These are phyloP conservation scores for Chlorodrepanis virens DNA, from an alignment of 2,113 vertebrate species.

Conservation along the genomic window DNA sequence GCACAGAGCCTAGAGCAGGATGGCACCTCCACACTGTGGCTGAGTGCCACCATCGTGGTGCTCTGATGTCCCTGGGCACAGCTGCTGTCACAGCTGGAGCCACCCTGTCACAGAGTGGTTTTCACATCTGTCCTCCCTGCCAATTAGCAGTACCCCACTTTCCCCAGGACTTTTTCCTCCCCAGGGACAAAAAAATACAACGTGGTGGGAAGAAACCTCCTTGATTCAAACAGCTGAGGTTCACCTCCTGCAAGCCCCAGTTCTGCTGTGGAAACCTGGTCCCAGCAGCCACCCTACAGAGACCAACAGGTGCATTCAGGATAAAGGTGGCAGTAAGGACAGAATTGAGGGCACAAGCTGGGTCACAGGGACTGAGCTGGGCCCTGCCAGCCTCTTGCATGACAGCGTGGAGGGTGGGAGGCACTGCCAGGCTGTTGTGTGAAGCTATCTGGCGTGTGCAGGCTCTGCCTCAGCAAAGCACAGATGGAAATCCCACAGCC, in stretches of 20 bases:
- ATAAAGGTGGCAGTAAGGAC: background rate
- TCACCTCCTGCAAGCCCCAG: background rate
- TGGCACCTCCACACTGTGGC: background rate
- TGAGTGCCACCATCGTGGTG: background rate
- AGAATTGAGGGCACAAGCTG: background rate
- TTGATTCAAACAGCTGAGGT: background rate
- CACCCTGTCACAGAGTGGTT: accelerated
- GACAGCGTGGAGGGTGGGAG: background rate
- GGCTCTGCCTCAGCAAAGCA: background rate
- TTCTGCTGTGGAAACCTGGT: background rate
- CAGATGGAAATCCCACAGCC: background rate
- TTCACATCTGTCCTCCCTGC: background rate
- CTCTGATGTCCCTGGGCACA: background rate
- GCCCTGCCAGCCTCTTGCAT: background rate
- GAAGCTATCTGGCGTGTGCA: background rate
- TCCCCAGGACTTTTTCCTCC: background rate
- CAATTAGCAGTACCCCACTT: background rate
- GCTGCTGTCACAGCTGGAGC: background rate
- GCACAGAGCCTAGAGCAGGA: background rate
- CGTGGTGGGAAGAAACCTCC: background rate
- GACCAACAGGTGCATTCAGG: background rate
- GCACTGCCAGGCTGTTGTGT: background rate
- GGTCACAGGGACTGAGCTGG: background rate
- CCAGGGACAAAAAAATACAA: background rate
- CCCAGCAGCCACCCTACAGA: background rate